Evolutionary conservation across 2,797 vertebrate genomes (phyloP).

Genomic region (Sardinella longiceps): DNA sequence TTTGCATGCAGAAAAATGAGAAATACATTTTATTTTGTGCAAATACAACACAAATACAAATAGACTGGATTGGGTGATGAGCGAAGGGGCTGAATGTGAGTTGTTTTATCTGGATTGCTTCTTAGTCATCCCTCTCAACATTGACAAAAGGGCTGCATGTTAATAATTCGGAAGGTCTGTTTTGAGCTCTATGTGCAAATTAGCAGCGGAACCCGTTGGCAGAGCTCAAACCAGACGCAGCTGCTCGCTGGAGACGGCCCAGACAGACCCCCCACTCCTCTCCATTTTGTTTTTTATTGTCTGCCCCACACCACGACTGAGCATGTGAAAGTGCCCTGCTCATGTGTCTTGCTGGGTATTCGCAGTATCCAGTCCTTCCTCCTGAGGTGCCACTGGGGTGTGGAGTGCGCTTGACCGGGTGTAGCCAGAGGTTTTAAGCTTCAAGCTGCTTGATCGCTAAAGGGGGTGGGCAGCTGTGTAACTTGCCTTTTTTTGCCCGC

Average conservation of each 20-base stretch:
- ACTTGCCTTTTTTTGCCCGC: background rate
- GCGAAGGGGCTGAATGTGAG: background rate
- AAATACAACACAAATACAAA: slow-evolving; percentile 1
- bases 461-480: slow-evolving; percentile 18
- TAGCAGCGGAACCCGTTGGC: slow-evolving; percentile 10
- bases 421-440: slow-evolving; percentile 22
- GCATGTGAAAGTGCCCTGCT: slow-evolving; percentile 24
- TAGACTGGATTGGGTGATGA: background rate
- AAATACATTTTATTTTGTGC: background rate
- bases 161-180: slow-evolving; percentile 29
- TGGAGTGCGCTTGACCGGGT: slow-evolving; percentile 16
- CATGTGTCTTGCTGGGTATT: slow-evolving; percentile 30
- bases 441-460: slow-evolving; percentile 7
- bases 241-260: slow-evolving; percentile 30
- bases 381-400: slow-evolving; percentile 11
- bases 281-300: slow-evolving; percentile 37
- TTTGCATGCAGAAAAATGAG: background rate
- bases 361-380: background rate
- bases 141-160: slow-evolving; percentile 26
- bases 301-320: slow-evolving; percentile 19
- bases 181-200: slow-evolving; percentile 34
- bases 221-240: slow-evolving; percentile 33
- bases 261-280: slow-evolving; percentile 31
- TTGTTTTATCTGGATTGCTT: slow-evolving; percentile 17
- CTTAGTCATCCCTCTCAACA: slow-evolving; percentile 16